Evolutionary conservation across 1,140 invertebrate genomes (phyloP), one percentile per base, ranked within the genome.

Genomic region (Drosophila subpulchrella): DNA sequence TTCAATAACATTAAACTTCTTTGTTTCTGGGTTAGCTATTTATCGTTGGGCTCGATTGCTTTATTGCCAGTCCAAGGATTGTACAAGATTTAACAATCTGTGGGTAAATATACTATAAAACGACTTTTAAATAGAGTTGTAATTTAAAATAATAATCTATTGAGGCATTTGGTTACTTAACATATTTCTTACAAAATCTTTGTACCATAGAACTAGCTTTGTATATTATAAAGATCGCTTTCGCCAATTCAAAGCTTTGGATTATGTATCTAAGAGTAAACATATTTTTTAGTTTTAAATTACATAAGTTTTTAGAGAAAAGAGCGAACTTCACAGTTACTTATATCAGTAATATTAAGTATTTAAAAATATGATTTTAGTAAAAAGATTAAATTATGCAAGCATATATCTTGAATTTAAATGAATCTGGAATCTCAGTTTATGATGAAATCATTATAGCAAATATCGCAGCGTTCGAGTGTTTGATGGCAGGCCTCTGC

Each of bases 401-500:
- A 27, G 20, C 20, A 20, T 2, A 20, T 20, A 20, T 20, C 20
- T 20, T 20, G 20, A 20, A 27, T 27, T 27, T 27, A 27, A 2
- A 24, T 24, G 4, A 8, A 2, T 4, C 2, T 10, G 1, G 15
- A 30, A 5, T 13, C 12, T n/a, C 17, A 48, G 30, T 46, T 56
- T 13, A 70, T 15, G 4, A 77, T 17, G 62, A 77, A 77, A 46
- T 77, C 74, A 70, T 77, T 77, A 27, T 39, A 77, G 47, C 75
- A 77, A 54, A 77, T 77, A 46, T 77, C 75, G 53, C 75, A 77
- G 44, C 75, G 74, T 61, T 77, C 75, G 51, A 62, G 57, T 8
- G 65, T 27, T 12, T 76, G 44, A 15, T 62, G 61, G 5, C 17
- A 36, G 17, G 13, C n/a, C 12, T 55, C 44, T 2, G 44, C 6